Conservation (phyloP, 2,888 invertebrate genomes). For the Drosophila setosimentum region DNA sequence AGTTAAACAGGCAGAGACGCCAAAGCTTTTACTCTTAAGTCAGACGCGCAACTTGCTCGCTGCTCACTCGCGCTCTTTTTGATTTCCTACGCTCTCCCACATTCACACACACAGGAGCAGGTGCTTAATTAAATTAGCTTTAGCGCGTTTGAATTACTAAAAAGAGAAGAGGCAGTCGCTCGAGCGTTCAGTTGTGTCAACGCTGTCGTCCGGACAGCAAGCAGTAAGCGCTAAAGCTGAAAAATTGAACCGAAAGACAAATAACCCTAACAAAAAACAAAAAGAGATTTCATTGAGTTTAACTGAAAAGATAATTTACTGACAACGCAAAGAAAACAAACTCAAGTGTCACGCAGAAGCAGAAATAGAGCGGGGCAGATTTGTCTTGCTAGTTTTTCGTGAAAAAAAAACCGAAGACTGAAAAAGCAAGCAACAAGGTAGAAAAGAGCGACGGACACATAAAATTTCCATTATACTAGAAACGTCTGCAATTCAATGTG, state of each 20-base stretch:
- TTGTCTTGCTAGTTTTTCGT: constrained; percentile 70
- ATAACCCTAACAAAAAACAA: constrained; percentile 14
- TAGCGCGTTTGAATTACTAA: constrained; percentile 67
- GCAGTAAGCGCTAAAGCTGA: constrained; percentile 30
- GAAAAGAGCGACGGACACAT: constrained; percentile 31
- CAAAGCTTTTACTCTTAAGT: constrained; percentile 65
- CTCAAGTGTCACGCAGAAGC: constrained; percentile 40
- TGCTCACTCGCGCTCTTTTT: constrained; percentile 9
- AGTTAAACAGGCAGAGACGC: constrained; percentile 17
- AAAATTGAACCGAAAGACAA: constrained; percentile 20
- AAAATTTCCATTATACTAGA: constrained; percentile 76
- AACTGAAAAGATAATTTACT: constrained; percentile 18
- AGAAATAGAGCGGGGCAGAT: constrained; percentile 72
- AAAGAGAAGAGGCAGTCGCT: constrained; percentile 47
- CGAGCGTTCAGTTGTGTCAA: constrained; percentile 78
- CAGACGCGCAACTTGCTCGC: constrained; percentile 25
- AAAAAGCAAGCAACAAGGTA: constrained; percentile 33
- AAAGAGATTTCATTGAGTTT: constrained; percentile 37
- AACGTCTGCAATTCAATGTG: constrained; percentile 56
- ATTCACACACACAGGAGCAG: constrained; percentile 30
- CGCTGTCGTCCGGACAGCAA: constrained; percentile 80
- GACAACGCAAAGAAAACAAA: constrained; percentile 15
- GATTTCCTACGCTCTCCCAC: constrained; percentile 11
- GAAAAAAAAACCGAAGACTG: constrained; percentile 10
- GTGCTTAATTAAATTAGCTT: constrained; percentile 78